phyloP scores from a whole-genome alignment of 1,140 invertebrate genomes.

The Brachystomella parvula region DNA sequence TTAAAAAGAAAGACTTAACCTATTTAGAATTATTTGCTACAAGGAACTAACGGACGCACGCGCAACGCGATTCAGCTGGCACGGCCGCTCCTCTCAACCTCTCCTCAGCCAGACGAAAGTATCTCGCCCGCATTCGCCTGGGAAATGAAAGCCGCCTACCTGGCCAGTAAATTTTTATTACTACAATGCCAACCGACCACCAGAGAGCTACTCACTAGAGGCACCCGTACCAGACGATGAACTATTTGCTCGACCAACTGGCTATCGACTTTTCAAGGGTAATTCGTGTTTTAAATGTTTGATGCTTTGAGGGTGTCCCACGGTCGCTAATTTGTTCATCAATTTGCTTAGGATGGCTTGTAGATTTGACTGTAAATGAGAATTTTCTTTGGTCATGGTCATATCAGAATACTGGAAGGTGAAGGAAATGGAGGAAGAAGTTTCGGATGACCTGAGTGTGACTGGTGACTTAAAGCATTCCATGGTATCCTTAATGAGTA shows the following conservation, averaged over 20 bases:
- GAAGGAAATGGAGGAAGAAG: conserved; percentile 49
- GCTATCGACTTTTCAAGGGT: conserved; percentile 42
- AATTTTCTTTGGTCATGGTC: background rate
- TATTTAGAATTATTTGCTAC: no score
- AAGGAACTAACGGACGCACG: no score
- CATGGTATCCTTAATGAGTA: conserved; percentile 44
- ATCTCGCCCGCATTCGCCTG: no score
- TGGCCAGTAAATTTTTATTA: conserved; percentile 74
- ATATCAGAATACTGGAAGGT: conserved; percentile 49
- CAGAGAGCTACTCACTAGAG: conserved; percentile 63
- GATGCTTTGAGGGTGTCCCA: no score
- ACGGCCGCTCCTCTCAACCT: no score
- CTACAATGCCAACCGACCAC: conserved; percentile 73
- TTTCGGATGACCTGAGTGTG: conserved; percentile 51
- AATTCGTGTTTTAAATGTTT: no score
- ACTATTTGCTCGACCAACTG: conserved; percentile 70
- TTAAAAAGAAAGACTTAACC: no score
- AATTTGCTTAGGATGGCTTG: conserved; percentile 71
- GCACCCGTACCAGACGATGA: conserved; percentile 60
- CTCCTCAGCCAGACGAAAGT: no score
- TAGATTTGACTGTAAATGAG: conserved; percentile 60
- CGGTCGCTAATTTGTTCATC: no score
- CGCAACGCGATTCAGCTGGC: no score
- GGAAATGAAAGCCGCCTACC: conserved; percentile 40
- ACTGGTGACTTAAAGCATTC: conserved; percentile 50